Conservation (phyloP, 2,797 vertebrate genomes). For the Craterocephalus amniculus region DNA sequence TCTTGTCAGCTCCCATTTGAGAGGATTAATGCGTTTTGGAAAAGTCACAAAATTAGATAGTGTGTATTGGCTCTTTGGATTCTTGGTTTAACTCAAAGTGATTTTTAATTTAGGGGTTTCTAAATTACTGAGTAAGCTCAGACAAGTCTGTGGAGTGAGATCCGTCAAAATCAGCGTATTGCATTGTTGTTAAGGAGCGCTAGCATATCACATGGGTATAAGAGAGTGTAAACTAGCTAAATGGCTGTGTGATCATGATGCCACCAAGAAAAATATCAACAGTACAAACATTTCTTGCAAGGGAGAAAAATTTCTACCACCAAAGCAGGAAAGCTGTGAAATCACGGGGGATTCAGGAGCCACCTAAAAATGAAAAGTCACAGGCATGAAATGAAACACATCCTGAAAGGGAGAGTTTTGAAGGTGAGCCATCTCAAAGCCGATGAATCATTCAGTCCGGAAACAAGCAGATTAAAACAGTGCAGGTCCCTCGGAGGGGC, state of each 20-base stretch:
- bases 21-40: slow-evolving; percentile 75
- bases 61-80: slow-evolving; percentile 65
- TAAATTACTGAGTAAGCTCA: slow-evolving; percentile 69
- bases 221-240: slow-evolving; percentile 32
- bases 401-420: slow-evolving; percentile 41
- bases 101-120: slow-evolving; percentile 81
- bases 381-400: slow-evolving; percentile 46
- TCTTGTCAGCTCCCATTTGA: slow-evolving; percentile 77
- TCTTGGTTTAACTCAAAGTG: slow-evolving; percentile 78
- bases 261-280: slow-evolving; percentile 34
- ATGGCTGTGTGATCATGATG: slow-evolving; percentile 46
- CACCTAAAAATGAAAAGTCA: slow-evolving; percentile 46
- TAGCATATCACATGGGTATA: slow-evolving; percentile 40
- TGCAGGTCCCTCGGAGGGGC: slow-evolving; percentile 57
- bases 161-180: slow-evolving; percentile 58
- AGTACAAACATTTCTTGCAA: slow-evolving; percentile 14
- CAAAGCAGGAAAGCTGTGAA: slow-evolving; percentile 29
- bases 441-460: slow-evolving; percentile 65
- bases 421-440: slow-evolving; percentile 56
- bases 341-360: slow-evolving; percentile 18
- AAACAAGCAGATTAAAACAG: slow-evolving; percentile 70
- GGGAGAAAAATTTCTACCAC: neutral
- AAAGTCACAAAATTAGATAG: slow-evolving; percentile 79
- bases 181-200: slow-evolving; percentile 24
- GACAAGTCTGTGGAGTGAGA: slow-evolving; percentile 60